phyloP scores from a whole-genome alignment of 92 coral and sea anemone species.

The Actinostola sp. region DNA sequence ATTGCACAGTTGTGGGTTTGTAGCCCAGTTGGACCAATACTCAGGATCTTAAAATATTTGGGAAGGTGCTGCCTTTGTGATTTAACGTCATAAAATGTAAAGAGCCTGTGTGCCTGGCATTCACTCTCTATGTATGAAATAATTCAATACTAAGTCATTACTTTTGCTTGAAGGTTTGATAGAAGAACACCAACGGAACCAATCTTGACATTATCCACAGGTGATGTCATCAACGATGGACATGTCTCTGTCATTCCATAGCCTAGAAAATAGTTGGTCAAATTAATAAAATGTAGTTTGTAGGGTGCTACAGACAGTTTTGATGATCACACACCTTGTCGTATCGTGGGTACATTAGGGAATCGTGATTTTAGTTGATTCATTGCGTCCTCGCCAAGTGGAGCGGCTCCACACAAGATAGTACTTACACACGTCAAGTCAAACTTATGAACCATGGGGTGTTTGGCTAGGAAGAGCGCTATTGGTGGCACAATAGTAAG shows the following conservation, averaged over 20 bases:
- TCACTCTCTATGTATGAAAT: no score
- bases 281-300: no score
- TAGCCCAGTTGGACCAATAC: no score
- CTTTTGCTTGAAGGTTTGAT: slow-evolving; percentile 67
- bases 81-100: no score
- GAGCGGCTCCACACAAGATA: slow-evolving; percentile 75
- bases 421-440: slow-evolving; percentile 59
- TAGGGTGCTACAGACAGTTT: no score
- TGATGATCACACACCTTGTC: slow-evolving; percentile 66
- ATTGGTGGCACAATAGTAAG: slow-evolving; percentile 72
- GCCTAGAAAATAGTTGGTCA: slow-evolving; percentile 40
- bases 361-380: slow-evolving; percentile 45
- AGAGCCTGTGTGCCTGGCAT: no score
- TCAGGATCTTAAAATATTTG: no score
- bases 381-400: slow-evolving; percentile 64
- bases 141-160: no score
- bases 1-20: no score
- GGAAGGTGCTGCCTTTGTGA: no score
- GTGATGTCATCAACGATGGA: slow-evolving; percentile 33
- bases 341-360: slow-evolving; percentile 23
- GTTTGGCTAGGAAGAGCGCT: slow-evolving; percentile 75
- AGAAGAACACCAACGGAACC: slow-evolving; percentile 64
- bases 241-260: slow-evolving; percentile 77
- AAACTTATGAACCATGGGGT: slow-evolving; percentile 72
- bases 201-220: slow-evolving; percentile 28